Evolutionary conservation across 2,113 vertebrate species (phyloP).

Genomic region (Jacana jacana): DNA sequence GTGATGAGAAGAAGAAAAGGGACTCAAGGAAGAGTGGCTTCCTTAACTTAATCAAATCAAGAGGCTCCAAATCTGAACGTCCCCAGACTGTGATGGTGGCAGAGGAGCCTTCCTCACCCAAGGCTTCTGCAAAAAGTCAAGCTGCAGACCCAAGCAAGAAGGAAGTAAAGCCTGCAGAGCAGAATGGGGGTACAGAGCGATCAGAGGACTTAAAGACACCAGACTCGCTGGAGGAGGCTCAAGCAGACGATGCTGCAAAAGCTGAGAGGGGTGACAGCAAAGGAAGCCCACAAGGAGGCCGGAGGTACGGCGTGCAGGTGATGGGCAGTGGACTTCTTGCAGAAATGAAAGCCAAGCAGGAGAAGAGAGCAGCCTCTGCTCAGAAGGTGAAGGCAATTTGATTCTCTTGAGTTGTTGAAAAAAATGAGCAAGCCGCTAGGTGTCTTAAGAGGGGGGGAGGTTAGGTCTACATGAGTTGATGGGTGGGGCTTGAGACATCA

Average conservation of each 20-base stretch:
- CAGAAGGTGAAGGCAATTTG: conserved; percentile 82
- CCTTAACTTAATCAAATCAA: conserved; percentile 92
- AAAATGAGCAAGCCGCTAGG: neutral
- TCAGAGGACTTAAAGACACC: conserved; percentile 87
- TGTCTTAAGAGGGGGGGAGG: neutral
- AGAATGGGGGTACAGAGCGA: conserved; percentile 76
- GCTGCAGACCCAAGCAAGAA: conserved; percentile 71
- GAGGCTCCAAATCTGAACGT: conserved; percentile 84
- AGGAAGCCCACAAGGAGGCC: conserved; percentile 87
- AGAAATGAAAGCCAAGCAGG: conserved; percentile 98
- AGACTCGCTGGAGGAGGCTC: conserved; percentile 83
- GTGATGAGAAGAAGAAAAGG: conserved; percentile 89
- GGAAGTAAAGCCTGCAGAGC: conserved; percentile 62
- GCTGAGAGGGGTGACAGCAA: conserved; percentile 70
- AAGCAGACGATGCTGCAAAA: conserved; percentile 72
- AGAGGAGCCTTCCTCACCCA: conserved; percentile 87
- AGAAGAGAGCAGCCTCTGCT: conserved; percentile 82
- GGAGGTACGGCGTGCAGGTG: conserved; percentile 88
- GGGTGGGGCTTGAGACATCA: neutral
- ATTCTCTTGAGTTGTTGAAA: neutral
- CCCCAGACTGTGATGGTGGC: conserved; percentile 67
- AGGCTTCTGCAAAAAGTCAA: conserved; percentile 72
- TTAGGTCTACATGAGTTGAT: neutral
- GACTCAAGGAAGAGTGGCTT: conserved; percentile 93
- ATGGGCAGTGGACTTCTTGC: conserved; percentile 93